Percentiles rank a stretch among this genome's conserved stretches.
Conservation (phyloP, 2,113 vertebrate species). For the Aptenodytes patagonicus region DNA sequence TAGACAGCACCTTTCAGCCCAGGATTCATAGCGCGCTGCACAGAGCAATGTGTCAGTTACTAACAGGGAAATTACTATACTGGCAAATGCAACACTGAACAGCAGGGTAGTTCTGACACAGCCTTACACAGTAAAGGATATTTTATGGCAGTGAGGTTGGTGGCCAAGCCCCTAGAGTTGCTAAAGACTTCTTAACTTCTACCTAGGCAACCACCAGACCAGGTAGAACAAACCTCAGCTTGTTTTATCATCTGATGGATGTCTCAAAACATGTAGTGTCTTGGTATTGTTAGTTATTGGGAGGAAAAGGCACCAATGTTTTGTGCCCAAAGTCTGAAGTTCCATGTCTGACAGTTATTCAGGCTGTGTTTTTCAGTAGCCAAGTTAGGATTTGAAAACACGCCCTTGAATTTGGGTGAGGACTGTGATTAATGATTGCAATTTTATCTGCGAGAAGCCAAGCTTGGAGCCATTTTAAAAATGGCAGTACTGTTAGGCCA, state of each 20-base stretch:
- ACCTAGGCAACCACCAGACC: not conserved
- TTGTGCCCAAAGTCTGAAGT: not conserved
- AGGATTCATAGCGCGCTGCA: not conserved
- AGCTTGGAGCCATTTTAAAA: constrained; percentile 42
- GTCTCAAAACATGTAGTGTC: not conserved
- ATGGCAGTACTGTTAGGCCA: constrained; percentile 1
- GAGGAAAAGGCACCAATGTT: not conserved
- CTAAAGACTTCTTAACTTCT: not conserved
- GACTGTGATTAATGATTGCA: constrained; percentile 29
- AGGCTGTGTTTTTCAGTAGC: not conserved
- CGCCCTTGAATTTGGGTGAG: not conserved
- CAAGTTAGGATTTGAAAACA: not conserved
- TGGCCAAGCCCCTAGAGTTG: not conserved
- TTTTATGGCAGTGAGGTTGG: not conserved
- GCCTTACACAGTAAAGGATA: not conserved
- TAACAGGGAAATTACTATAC: not conserved
- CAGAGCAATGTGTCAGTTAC: not conserved
- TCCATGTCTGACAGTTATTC: not conserved
- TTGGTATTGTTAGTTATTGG: not conserved
- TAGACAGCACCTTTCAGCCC: not conserved
- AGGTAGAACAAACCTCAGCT: not conserved
- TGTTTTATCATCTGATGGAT: not conserved
- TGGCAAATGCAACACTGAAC: not conserved
- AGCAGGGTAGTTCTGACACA: not conserved
- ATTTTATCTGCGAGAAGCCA: constrained; percentile 6